Conservation (phyloP, 2,797 vertebrate genomes). For the Monodelphis domestica region DNA sequence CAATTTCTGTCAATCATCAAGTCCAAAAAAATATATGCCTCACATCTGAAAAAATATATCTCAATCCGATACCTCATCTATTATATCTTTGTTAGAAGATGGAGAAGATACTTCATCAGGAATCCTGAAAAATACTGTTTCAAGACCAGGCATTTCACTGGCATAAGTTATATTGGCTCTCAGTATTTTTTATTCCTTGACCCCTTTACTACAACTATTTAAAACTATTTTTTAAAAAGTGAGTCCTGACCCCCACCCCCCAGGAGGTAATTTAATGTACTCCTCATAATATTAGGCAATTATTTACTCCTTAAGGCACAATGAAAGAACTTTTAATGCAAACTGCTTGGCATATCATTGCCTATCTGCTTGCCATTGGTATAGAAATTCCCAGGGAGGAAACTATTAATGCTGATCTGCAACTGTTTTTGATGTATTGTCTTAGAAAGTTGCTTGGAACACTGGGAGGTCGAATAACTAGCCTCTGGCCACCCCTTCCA, state of each 20-base stretch:
- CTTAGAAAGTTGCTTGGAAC: background rate
- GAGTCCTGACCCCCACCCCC: too few relatives aligned
- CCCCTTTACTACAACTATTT: background rate
- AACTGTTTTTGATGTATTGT: background rate
- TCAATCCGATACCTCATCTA: background rate
- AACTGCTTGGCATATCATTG: background rate
- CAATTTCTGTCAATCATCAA: background rate
- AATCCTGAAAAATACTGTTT: background rate
- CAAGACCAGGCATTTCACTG: background rate
- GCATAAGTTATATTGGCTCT: background rate
- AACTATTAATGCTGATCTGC: background rate
- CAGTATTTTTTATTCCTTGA: background rate
- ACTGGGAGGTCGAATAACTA: too few relatives aligned
- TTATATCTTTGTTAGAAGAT: background rate
- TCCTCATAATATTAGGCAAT: background rate
- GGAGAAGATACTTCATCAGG: background rate
- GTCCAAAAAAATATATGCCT: background rate
- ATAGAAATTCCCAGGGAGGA: background rate
- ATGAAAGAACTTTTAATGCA: background rate
- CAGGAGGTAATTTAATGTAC: background rate
- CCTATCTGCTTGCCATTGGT: background rate
- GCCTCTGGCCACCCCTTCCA: too few relatives aligned
- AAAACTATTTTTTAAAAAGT: too few relatives aligned
- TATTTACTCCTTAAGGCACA: background rate
- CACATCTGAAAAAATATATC: background rate